These are phyloP conservation scores for Seriola dumerili DNA, from an alignment of 2,113 vertebrate genomes.

Conservation along the genomic window DNA sequence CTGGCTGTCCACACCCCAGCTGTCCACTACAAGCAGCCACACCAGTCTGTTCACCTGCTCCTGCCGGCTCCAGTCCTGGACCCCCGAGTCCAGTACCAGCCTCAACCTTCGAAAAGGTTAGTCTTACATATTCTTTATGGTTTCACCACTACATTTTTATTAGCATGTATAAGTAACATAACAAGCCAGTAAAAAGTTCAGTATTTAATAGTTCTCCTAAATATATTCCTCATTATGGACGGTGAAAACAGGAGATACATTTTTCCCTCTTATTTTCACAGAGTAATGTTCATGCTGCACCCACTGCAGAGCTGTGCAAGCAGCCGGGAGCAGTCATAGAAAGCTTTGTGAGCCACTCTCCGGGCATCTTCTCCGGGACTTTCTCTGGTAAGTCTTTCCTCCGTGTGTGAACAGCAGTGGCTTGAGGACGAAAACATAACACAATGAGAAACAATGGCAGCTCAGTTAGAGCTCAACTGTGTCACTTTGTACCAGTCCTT, in stretches of 20 bases:
- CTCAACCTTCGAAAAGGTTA: slow-evolving; percentile 88
- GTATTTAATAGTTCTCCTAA: background rate
- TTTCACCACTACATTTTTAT: background rate
- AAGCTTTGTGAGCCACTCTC: slow-evolving; percentile 94
- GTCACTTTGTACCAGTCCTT: background rate
- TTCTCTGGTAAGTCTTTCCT: slow-evolving; percentile 87
- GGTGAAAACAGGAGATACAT: background rate
- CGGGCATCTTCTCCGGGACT: slow-evolving; percentile 94
- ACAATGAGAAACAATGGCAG: background rate
- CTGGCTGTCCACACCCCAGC: slow-evolving; percentile 21
- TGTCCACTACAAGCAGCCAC: slow-evolving; percentile 34
- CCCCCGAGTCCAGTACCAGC: slow-evolving; percentile 77
- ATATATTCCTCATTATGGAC: background rate
- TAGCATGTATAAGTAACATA: background rate
- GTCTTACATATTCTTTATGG: background rate
- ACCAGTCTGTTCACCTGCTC: slow-evolving; percentile 71
- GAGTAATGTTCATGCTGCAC: slow-evolving; percentile 16
- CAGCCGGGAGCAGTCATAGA: slow-evolving; percentile 93
- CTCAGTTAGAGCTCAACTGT: background rate
- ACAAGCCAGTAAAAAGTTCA: background rate
- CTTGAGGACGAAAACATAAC: background rate
- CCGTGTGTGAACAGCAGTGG: background rate
- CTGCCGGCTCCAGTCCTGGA: slow-evolving; percentile 69
- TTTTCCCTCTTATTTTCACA: slow-evolving; percentile 32
- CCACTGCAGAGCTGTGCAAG: slow-evolving; percentile 69